Percentiles rank a stretch among this genome's conserved stretches.
Evolutionary conservation across 35 echinoderm and acorn worm species (phyloP).

Genomic region (Heliocidaris tuberculata): DNA sequence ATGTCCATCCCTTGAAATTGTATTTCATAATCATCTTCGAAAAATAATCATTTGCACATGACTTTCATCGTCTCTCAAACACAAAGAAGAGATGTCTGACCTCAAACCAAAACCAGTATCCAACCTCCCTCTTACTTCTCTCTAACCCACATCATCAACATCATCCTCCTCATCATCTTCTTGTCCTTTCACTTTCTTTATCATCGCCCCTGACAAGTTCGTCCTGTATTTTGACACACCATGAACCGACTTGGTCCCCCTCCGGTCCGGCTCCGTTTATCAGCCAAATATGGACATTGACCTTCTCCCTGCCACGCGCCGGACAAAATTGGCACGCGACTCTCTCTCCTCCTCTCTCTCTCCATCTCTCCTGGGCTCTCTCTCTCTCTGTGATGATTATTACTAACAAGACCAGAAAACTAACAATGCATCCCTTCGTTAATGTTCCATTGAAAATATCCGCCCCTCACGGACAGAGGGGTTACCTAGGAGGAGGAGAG

Average conservation of each 20-base stretch:
- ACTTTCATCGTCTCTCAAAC: neutral
- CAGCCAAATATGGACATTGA: conserved; percentile 15
- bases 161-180: neutral
- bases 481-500: neutral
- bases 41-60: neutral
- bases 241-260: neutral
- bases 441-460: conserved; percentile 33
- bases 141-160: neutral
- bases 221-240: neutral
- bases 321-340: conserved; percentile 32
- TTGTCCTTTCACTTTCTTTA: neutral
- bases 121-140: neutral
- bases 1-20: neutral
- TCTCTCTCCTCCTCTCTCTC: neutral
- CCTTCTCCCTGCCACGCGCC: neutral
- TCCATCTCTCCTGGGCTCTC: neutral
- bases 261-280: neutral
- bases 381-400: neutral
- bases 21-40: neutral
- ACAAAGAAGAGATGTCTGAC: neutral
- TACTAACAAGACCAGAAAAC: neutral
- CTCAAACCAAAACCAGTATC: neutral
- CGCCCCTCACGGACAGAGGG: neutral
- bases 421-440: conserved; percentile 30
- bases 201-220: neutral